phyloP scores from a whole-genome alignment of 1,140 invertebrate species.

The Andrena cerasifolii region DNA sequence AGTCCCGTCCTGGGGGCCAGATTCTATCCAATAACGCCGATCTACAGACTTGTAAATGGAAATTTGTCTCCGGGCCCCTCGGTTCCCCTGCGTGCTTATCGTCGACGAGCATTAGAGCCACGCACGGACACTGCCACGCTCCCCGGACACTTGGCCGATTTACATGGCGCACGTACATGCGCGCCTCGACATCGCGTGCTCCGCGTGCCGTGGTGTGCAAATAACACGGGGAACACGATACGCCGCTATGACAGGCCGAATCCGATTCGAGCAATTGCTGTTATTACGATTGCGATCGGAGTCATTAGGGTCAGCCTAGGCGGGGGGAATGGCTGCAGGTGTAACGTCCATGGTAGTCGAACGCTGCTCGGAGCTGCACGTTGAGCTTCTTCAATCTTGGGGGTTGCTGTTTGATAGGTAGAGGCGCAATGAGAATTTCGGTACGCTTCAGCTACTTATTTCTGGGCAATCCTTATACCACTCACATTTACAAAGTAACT shows the following conservation, averaged over 20 bases:
- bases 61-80: conserved; percentile 50
- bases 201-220: no score
- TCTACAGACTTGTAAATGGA: conserved; percentile 60
- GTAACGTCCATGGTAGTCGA: background rate
- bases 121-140: background rate
- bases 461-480: no score
- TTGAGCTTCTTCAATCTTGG: no score
- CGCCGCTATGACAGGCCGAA: conserved; percentile 14
- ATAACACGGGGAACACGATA: no score
- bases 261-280: conserved; percentile 30
- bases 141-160: no score
- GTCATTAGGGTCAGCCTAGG: conserved; percentile 14
- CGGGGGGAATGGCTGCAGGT: conserved; percentile 9
- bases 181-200: no score
- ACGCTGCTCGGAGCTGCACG: no score
- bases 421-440: no score
- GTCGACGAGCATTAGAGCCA: background rate
- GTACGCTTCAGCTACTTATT: no score
- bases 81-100: background rate
- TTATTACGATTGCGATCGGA: conserved; percentile 33
- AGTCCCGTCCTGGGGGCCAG: conserved; percentile 2
- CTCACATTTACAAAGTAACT: no score
- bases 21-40: conserved; percentile 27
- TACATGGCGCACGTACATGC: no score
- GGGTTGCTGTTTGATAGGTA: no score